Conservation (phyloP, 2,797 vertebrate species). For the Craterocephalus amniculus region DNA sequence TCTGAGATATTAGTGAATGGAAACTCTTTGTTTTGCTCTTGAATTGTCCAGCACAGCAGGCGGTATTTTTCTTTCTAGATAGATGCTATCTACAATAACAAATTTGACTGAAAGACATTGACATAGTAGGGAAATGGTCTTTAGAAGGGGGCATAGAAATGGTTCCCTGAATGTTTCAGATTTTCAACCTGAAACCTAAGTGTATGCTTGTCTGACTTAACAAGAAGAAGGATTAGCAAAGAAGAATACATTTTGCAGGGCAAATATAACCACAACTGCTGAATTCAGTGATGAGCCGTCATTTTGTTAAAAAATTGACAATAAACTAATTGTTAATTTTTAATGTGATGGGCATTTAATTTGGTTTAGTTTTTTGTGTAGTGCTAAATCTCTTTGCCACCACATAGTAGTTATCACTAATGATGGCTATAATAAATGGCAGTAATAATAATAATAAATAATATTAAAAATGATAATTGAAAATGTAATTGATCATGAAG, state of each 20-base stretch:
- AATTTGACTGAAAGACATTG: slow-evolving; percentile 15
- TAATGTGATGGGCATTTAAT: not conserved
- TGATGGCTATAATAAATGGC: no score
- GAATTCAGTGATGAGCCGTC: not conserved
- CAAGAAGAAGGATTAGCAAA: not conserved
- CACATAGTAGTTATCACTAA: not conserved
- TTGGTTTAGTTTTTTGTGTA: not conserved
- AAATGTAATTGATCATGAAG: not conserved
- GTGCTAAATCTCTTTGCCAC: not conserved
- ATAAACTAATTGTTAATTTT: not conserved
- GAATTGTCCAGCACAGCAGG: not conserved
- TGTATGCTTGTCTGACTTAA: not conserved
- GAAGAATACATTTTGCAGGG: not conserved
- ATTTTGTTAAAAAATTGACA: no score
- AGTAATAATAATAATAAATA: no score
- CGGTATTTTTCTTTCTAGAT: not conserved
- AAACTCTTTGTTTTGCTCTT: not conserved
- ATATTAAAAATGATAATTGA: no score
- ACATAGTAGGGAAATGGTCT: not conserved
- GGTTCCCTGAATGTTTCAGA: slow-evolving; percentile 8
- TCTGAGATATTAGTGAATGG: not conserved
- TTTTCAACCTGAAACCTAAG: not conserved
- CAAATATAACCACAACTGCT: not conserved
- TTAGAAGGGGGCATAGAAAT: slow-evolving; percentile 1
- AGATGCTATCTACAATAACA: not conserved